Conservation (phyloP, 1,140 invertebrate species). For the Brachionus angularis region DNA sequence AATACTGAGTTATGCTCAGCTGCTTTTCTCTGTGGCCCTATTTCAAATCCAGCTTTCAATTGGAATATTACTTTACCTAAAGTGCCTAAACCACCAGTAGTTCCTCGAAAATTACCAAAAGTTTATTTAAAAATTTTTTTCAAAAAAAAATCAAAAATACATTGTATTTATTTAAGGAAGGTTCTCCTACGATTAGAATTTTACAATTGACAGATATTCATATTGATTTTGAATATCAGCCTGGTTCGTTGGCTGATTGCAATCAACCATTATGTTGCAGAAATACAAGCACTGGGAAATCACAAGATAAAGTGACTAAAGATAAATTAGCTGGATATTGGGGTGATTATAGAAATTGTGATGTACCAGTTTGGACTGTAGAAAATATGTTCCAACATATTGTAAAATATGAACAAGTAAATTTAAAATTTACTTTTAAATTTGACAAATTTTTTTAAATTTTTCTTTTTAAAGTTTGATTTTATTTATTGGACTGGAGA, state of each 20-base stretch:
- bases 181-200: constrained; percentile 2
- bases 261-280: constrained; percentile 7
- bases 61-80: constrained; percentile 36
- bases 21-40: background rate
- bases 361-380: constrained; percentile 57
- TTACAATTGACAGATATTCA: constrained; percentile 40
- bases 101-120: constrained; percentile 1
- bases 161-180: background rate
- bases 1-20: constrained; percentile 7
- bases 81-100: constrained; percentile 13
- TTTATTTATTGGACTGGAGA: constrained; percentile 98
- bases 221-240: constrained; percentile 42
- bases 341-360: constrained; percentile 59
- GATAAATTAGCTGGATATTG: constrained; percentile 46
- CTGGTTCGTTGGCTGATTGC: constrained; percentile 55
- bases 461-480: constrained; percentile 60
- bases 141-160: background rate
- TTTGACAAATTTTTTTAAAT: background rate
- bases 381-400: constrained; percentile 58
- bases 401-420: constrained; percentile 47
- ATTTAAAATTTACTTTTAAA: too few relatives aligned
- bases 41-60: constrained; percentile 30
- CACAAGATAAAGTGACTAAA: constrained; percentile 50
- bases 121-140: background rate
- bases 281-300: constrained; percentile 17